Base-by-base conservation (phyloP, 1,140 invertebrate species). In the Procambarus virginalis region DNA sequence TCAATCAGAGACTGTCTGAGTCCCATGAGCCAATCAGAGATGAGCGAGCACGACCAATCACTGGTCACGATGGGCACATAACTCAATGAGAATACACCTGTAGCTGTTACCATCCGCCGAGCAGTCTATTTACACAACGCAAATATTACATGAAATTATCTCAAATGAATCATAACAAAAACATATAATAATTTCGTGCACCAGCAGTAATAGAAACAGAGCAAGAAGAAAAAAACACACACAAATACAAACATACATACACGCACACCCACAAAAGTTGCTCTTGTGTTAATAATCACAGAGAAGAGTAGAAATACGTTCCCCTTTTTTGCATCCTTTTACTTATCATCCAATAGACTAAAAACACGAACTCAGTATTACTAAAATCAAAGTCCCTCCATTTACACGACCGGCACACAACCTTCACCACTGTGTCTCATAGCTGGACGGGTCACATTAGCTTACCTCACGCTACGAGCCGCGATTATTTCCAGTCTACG, bases 291-390 rank as follows among this genome's bases (percentile, higher is more conserved):
- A 20, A 73, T 73, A 73, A 73, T 73, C 22, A 73, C 68, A 73
- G 22, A 73, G 68, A 73, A 73, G 20, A 22, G n/a, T 9, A 73
- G 68, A 73, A 73, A 73, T 34, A 73, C 68, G 20, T 73, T n/a
- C 10, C 68, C 12, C 20, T 20, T 73, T 73, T 70, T 73, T 73
- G 34, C 34, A 34, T 34, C 10, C 8, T 34, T 34, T 78, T 78
- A 49, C 76, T 78, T 78, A 78, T 51, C 76, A 78, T 49, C 76
- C 46, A 78, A 78, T 78, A 78, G 46, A 78, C 76, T 78, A 78
- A 78, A 78, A 78, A 34, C 76, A 78, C 76, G 76, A 78, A 78
- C 76, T n/a, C 76, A 45, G 46, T 78, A 78, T 78, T 78, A 49
- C 76, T 73, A 34, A 73, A 73, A 78, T 9, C 14, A 12, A 51